Base-by-base conservation (phyloP, 2,113 vertebrate species). In the Orthonyx spaldingii region DNA sequence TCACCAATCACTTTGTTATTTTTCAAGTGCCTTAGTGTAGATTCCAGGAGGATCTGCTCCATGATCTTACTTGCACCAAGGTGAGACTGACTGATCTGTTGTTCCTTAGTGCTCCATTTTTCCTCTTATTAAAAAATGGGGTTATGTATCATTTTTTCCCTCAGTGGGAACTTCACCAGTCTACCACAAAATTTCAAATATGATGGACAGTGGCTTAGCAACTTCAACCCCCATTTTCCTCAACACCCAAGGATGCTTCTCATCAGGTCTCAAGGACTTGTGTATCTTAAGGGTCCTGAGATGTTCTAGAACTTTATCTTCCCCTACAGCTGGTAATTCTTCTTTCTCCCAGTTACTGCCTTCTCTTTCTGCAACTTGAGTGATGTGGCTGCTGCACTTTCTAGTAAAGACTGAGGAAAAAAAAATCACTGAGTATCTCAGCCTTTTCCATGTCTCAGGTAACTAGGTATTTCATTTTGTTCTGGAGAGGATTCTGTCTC, bases 201-300 rank as follows among this genome's bases (percentile, higher is more conserved):
- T 47, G 28, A 61, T 5, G 3, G 30, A n/a, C 20, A 53, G n/a
- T 6, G n/a, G 14, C 21, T 60, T 47, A 55, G 8, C 24, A 41
- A 16, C 11, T 68, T 68, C n/a, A 39, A 2, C 9, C 12, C 26
- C 8, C 6, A 22, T 21, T 18, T 83, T n/a, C 20, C 24, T 75
- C 46, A 60, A 47, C n/a, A n/a, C 13, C 2, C 5, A 42, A 35
- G 11, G 42, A 57, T 16, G 35, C 0, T 0, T 26, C n/a, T 60
- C 69, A 41, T 41, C 17, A 47, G 17, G 3, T 41, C 61, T 55
- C 47, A 76, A 61, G 21, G n/a, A 41, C 24, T 46, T 60, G 20
- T 21, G 4, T 14, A 18, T 11, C 30, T 61, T 41, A 61, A 39
- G 7, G 8, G 16, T 60, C 17, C 24, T 32, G 8, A 69, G 14